These are phyloP conservation scores for Apolygus lucorum DNA, from an alignment of 1,140 invertebrate genomes.

Conservation along the genomic window DNA sequence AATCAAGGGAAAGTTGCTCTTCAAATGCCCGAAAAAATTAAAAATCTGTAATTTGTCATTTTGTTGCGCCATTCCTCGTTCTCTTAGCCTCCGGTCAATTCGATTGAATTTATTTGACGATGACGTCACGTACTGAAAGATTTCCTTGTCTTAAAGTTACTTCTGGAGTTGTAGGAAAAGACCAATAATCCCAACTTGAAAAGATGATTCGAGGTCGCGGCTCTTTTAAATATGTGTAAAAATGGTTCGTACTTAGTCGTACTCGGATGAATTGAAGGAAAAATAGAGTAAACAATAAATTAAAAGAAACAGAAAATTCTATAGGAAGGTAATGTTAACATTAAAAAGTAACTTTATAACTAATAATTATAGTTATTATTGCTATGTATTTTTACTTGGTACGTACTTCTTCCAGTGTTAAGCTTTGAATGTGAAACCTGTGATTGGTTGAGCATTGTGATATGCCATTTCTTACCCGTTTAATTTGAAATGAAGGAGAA, in stretches of 20 bases:
- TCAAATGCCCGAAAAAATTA: too few species aligned
- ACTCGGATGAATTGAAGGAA: not conserved
- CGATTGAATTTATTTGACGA: too few species aligned
- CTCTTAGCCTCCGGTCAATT: too few species aligned
- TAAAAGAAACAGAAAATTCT: not conserved
- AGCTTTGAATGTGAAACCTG: not conserved
- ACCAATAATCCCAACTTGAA: too few species aligned
- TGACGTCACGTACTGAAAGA: too few species aligned
- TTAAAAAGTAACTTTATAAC: constrained; percentile 4
- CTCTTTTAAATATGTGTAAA: not conserved
- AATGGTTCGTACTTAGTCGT: not conserved
- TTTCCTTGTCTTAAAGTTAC: too few species aligned
- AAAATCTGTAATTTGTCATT: too few species aligned
- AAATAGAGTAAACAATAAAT: not conserved
- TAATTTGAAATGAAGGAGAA: too few species aligned
- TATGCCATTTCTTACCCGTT: not conserved
- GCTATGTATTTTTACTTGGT: constrained; percentile 11
- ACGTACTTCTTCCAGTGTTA: constrained; percentile 11
- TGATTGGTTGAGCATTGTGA: not conserved
- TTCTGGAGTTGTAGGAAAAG: too few species aligned
- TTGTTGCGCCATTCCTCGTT: too few species aligned
- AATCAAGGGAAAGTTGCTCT: too few species aligned
- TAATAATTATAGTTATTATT: not conserved
- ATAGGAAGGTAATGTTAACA: not conserved
- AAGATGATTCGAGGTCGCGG: not conserved